Conservation (phyloP, 1,140 invertebrate species). For the Trachelipus rathkii region DNA sequence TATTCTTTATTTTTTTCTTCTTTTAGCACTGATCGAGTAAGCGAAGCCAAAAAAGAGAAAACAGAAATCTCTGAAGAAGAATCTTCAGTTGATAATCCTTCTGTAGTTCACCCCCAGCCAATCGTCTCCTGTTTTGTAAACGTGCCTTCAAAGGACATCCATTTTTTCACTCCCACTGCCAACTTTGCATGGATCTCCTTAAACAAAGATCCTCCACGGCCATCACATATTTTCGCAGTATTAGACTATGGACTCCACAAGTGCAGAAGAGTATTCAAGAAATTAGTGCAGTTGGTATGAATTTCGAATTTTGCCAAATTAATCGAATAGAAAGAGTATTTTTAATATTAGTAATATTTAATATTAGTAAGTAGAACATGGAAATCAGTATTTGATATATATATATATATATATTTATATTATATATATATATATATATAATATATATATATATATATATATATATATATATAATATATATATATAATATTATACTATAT, state of each 20-base stretch:
- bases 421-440: not conserved
- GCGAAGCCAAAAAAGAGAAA: no score
- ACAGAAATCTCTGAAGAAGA: no score
- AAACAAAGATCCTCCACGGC: not conserved
- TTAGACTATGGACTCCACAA: not conserved
- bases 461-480: constrained; percentile 2
- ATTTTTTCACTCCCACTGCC: not conserved
- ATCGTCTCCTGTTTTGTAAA: not conserved
- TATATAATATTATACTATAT: constrained; percentile 6
- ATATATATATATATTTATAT: no score
- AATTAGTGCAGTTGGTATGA: not conserved
- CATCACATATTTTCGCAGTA: not conserved
- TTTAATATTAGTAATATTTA: no score
- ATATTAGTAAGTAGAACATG: no score
- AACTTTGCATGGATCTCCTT: not conserved
- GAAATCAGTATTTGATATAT: no score
- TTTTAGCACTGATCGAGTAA: no score
- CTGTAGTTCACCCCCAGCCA: not conserved
- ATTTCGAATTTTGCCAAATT: no score
- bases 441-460: not conserved
- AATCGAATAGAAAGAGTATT: no score
- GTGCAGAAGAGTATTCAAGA: not conserved
- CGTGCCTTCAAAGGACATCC: not conserved
- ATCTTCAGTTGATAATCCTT: no score
- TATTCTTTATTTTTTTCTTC: no score